phyloP scores from a whole-genome alignment of 2,888 invertebrate genomes.

The Bombylius discolor region DNA sequence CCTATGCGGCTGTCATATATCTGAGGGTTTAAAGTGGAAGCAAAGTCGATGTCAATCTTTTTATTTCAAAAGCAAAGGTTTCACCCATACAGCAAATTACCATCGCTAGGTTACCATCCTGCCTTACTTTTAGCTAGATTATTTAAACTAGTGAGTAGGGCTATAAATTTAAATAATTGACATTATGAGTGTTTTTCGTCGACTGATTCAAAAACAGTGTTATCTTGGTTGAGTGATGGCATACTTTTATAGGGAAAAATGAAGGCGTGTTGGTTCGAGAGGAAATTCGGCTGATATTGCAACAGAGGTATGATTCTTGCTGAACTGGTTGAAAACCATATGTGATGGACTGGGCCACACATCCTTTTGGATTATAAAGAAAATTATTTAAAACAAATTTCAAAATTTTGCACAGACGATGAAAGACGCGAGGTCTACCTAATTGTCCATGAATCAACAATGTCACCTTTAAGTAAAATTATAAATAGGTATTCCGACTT shows the following conservation, averaged over 20 bases:
- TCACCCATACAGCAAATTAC: not conserved
- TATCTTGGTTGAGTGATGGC: not conserved
- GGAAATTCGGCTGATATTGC: not conserved
- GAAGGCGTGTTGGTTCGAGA: not conserved
- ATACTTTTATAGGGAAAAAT: not conserved
- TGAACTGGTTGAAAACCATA: too few relatives aligned
- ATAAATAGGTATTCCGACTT: too few relatives aligned
- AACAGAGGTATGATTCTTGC: too few relatives aligned
- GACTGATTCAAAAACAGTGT: not conserved
- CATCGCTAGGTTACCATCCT: not conserved
- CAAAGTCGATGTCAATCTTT: not conserved
- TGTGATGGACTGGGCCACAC: too few relatives aligned
- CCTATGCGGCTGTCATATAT: not conserved
- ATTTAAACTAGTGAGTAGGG: not conserved
- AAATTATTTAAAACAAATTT: too few relatives aligned
- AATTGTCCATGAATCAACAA: too few relatives aligned
- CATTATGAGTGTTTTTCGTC: not conserved
- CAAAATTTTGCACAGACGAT: too few relatives aligned
- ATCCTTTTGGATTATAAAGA: too few relatives aligned
- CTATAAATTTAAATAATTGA: not conserved
- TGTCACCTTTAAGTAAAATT: too few relatives aligned
- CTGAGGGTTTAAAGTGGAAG: not conserved
- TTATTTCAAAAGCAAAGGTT: not conserved
- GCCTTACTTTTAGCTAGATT: not conserved
- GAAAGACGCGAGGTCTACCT: too few relatives aligned